Evolutionary conservation across 2,113 vertebrate genomes (phyloP).

Genomic region (Emydura subglobosa): DNA sequence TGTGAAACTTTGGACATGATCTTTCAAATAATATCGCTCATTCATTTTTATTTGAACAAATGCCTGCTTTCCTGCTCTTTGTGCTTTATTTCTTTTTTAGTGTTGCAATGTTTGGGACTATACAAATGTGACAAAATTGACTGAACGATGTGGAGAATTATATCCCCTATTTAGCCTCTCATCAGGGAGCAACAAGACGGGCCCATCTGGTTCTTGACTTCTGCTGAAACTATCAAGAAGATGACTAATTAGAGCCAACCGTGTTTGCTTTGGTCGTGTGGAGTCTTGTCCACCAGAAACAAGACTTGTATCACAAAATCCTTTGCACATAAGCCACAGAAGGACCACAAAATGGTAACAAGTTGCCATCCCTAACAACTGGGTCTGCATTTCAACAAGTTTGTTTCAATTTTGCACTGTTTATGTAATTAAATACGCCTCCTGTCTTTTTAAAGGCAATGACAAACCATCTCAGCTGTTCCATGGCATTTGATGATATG

Average conservation of each 20-base stretch:
- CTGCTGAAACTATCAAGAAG: background rate
- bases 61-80: background rate
- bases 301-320: background rate
- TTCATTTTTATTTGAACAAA: background rate
- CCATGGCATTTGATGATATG: background rate
- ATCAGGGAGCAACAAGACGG: background rate
- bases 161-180: background rate
- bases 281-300: background rate
- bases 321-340: background rate
- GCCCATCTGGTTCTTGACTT: background rate
- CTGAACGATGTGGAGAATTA: background rate
- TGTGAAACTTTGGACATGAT: too few relatives aligned
- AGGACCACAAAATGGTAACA: background rate
- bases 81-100: background rate
- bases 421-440: fast-evolving
- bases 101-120: background rate
- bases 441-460: background rate
- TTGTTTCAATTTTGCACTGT: background rate
- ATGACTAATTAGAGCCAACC: too few relatives aligned
- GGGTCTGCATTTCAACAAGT: background rate
- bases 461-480: background rate
- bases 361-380: background rate
- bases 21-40: too few relatives aligned
- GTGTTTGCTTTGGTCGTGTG: too few relatives aligned
- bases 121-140: background rate